phyloP scores from a whole-genome alignment of 2,113 vertebrate genomes.

The Gulo gulo region DNA sequence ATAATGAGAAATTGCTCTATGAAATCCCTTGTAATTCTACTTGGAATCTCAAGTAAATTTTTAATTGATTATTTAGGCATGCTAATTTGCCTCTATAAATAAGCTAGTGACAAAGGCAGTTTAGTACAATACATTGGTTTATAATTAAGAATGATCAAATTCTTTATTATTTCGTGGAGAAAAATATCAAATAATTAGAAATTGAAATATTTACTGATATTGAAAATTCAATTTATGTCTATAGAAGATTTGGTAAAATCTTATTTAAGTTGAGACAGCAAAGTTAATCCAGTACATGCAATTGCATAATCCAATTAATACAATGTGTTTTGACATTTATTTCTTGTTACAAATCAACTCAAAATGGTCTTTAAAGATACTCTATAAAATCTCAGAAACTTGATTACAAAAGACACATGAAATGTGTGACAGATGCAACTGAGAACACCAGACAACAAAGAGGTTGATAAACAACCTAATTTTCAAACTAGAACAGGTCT shows the following conservation, averaged over 20 bases:
- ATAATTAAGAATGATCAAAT: background rate
- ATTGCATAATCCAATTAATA: background rate
- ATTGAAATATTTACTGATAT: background rate
- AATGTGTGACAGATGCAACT: background rate
- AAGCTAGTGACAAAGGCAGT: background rate
- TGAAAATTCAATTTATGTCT: background rate
- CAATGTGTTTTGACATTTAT: background rate
- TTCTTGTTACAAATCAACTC: conserved; percentile 1
- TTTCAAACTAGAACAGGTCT: background rate
- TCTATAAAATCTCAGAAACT: background rate
- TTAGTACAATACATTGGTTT: background rate
- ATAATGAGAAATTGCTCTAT: background rate
- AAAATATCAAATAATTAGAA: background rate
- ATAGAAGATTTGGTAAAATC: background rate
- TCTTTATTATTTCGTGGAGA: background rate
- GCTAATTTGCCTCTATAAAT: background rate
- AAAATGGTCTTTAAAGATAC: conserved; percentile 18
- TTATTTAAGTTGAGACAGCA: background rate
- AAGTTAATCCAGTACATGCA: background rate
- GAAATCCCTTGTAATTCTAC: background rate
- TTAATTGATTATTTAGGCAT: background rate
- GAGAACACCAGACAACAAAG: background rate
- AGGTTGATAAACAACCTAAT: background rate
- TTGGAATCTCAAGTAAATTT: background rate
- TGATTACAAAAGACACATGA: background rate